These are phyloP conservation scores for Cosmorhoe ocellata DNA, from an alignment of 2,888 invertebrate genomes.

Conservation along the genomic window DNA sequence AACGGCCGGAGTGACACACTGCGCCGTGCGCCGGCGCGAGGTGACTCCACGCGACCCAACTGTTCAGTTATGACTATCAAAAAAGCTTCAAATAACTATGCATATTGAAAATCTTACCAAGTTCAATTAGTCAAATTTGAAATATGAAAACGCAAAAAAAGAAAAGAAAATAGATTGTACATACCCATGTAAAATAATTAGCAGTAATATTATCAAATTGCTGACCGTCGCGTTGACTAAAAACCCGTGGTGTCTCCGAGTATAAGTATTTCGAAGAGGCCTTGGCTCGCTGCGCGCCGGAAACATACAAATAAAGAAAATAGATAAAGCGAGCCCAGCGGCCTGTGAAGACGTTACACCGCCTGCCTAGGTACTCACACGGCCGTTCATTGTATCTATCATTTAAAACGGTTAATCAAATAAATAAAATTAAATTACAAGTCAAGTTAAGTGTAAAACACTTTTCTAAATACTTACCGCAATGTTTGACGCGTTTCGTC, in stretches of 20 bases:
- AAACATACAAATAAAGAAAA: conserved; percentile 31
- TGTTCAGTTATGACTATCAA: conserved; percentile 4
- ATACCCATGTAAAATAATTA: no score
- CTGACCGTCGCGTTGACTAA: conserved; percentile 2
- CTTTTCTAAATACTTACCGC: no score
- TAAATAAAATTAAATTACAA: no score
- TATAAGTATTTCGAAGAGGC: conserved; percentile 14
- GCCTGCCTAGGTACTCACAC: no score
- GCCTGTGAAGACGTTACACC: conserved; percentile 20
- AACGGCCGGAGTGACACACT: conserved; percentile 11
- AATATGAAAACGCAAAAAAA: no score
- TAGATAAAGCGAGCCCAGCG: conserved; percentile 30
- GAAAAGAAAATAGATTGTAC: no score
- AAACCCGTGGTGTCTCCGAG: background rate
- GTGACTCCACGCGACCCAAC: conserved; percentile 7
- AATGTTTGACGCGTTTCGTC: no score
- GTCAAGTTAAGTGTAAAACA: no score
- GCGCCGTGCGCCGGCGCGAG: conserved; percentile 15
- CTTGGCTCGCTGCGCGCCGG: conserved; percentile 31
- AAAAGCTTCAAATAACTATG: background rate
- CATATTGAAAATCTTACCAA: no score
- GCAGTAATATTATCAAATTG: background rate
- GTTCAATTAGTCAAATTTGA: no score
- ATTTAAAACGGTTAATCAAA: background rate
- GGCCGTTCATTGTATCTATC: conserved; percentile 7